phyloP scores from a whole-genome alignment of 2,888 invertebrate genomes.

The Cephus spinipes region DNA sequence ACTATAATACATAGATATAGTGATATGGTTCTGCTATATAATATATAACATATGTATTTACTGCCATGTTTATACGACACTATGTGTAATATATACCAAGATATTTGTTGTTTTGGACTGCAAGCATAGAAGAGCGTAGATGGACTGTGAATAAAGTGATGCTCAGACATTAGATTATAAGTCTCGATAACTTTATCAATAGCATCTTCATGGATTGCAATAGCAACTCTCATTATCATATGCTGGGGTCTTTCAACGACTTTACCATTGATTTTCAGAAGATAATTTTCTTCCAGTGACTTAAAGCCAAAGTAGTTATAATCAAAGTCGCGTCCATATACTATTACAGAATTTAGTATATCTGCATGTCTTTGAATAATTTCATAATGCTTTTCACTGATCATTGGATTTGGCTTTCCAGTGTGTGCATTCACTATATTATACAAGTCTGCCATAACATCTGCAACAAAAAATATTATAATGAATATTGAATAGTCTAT shows the following conservation, averaged over 20 bases:
- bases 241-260: constrained; percentile 98
- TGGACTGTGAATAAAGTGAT: constrained; percentile 97
- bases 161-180: constrained; percentile 93
- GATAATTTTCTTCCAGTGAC: constrained; percentile 94
- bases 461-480: constrained; percentile 70
- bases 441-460: constrained; percentile 90
- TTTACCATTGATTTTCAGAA: constrained; percentile 91
- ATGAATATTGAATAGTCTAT: neutral
- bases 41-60: neutral
- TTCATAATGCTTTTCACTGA: constrained; percentile 84
- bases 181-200: constrained; percentile 94
- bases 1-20: neutral
- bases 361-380: constrained; percentile 89
- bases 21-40: neutral
- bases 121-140: constrained; percentile 97
- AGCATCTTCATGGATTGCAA: constrained; percentile 96
- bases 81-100: constrained; percentile 69
- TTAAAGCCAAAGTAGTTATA: constrained; percentile 99
- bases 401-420: constrained; percentile 81
- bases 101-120: constrained; percentile 90
- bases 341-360: constrained; percentile 91
- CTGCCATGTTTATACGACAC: neutral
- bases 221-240: constrained; percentile 97
- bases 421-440: constrained; percentile 81
- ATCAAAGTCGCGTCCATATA: constrained; percentile 95